These are phyloP conservation scores for Corythucha ciliata DNA, from an alignment of 2,888 invertebrate genomes.

Conservation along the genomic window DNA sequence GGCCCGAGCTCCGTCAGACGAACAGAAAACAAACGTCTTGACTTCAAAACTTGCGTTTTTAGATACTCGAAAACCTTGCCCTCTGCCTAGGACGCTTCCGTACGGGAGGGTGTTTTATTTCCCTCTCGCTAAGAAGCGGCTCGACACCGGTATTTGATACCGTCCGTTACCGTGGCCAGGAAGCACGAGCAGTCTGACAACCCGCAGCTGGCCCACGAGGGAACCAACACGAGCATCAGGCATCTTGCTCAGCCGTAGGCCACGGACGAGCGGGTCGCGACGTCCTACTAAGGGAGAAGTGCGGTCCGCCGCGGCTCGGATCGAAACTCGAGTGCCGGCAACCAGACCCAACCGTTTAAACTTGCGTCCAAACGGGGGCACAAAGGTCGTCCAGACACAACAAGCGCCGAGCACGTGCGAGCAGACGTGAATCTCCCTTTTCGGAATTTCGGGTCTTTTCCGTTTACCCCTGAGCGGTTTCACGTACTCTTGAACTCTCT, in stretches of 20 bases:
- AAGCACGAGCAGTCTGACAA: neutral
- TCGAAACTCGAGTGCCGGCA: conserved; percentile 42
- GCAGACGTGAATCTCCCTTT: neutral
- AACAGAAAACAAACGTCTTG: too few relatives aligned
- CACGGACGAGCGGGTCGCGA: conserved; percentile 25
- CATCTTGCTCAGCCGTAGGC: conserved; percentile 10
- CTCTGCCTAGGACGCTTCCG: too few relatives aligned
- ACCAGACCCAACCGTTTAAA: too few relatives aligned
- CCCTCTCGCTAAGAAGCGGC: conserved; percentile 9
- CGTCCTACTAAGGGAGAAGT: conserved; percentile 22
- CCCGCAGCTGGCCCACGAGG: conserved; percentile 10
- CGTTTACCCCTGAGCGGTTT: conserved; percentile 47
- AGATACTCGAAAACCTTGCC: too few relatives aligned
- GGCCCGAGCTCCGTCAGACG: neutral
- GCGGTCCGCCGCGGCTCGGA: conserved; percentile 6
- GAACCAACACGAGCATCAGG: neutral
- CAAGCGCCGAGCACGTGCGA: conserved; percentile 2
- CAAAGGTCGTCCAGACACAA: too few relatives aligned
- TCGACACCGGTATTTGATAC: conserved; percentile 8
- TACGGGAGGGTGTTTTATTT: neutral
- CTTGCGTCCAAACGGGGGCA: too few relatives aligned
- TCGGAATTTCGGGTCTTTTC: conserved; percentile 1
- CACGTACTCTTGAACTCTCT: conserved; percentile 49
- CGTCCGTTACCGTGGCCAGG: neutral
- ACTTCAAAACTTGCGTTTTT: too few relatives aligned